These are phyloP conservation scores for Rynchops niger DNA, from an alignment of 2,113 vertebrate genomes.

Conservation along the genomic window DNA sequence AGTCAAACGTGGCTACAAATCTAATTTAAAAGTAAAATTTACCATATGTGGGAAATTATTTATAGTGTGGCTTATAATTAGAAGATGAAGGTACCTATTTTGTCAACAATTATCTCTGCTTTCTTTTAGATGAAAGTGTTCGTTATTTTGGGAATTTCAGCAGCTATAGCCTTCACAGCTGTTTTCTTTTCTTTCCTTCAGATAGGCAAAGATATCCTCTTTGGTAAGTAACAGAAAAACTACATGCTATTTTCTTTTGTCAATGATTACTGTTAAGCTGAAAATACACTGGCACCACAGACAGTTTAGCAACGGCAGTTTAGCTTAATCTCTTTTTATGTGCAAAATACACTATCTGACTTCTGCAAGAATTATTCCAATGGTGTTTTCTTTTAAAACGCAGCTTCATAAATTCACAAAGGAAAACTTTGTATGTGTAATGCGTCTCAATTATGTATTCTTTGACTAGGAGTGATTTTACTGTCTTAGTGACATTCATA, in stretches of 20 bases:
- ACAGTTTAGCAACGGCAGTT: background rate
- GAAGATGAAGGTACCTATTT: background rate
- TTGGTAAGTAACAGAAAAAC: conserved; percentile 64
- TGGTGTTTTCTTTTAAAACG: background rate
- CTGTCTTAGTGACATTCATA: background rate
- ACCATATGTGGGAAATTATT: background rate
- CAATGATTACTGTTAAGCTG: background rate
- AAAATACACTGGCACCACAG: background rate
- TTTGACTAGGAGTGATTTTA: background rate
- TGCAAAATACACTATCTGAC: background rate
- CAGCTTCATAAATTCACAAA: background rate
- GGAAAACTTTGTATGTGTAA: background rate
- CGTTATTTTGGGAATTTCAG: conserved; percentile 22
- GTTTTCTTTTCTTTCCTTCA: conserved; percentile 36
- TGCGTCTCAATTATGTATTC: background rate
- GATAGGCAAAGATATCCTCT: background rate
- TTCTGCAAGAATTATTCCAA: background rate
- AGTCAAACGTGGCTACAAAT: background rate
- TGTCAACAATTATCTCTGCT: background rate
- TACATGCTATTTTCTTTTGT: background rate
- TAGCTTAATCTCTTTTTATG: background rate
- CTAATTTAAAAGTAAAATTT: conserved; percentile 18
- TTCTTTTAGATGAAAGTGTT: conserved; percentile 57
- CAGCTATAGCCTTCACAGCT: conserved; percentile 23
- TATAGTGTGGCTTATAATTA: background rate